Evolutionary conservation across 2,797 vertebrate species (phyloP).

Genomic region (Girardinus metallicus): DNA sequence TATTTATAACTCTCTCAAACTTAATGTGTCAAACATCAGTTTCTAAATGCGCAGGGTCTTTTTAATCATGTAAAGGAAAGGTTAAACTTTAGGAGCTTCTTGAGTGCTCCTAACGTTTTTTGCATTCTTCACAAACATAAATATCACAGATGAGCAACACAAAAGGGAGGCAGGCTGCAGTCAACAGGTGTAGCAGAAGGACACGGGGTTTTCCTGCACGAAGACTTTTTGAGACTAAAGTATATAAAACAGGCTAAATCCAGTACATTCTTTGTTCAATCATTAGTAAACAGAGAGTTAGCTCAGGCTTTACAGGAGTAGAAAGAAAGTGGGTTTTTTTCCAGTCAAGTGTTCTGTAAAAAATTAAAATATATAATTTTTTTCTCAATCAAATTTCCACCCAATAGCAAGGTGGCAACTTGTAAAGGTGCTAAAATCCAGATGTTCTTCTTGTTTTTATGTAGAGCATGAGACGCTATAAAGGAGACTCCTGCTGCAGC

Average conservation of each 20-base stretch:
- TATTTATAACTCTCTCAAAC: neutral
- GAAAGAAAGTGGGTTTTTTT: neutral
- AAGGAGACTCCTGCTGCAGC: slow-evolving; percentile 48
- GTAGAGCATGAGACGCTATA: slow-evolving; percentile 50
- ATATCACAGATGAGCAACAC: slow-evolving; percentile 47
- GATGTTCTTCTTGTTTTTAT: slow-evolving; percentile 61
- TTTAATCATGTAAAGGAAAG: slow-evolving; percentile 34
- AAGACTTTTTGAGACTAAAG: neutral
- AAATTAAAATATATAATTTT: neutral
- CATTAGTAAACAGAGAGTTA: neutral
- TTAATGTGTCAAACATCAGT: neutral
- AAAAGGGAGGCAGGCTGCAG: slow-evolving; percentile 34
- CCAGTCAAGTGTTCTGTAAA: neutral
- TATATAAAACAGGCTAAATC: neutral
- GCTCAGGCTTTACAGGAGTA: neutral
- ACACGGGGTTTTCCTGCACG: slow-evolving; percentile 5
- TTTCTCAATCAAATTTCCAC: slow-evolving; percentile 5
- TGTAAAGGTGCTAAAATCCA: slow-evolving; percentile 43
- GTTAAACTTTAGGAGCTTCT: slow-evolving; percentile 32
- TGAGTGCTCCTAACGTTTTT: slow-evolving; percentile 28
- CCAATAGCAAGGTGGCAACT: slow-evolving; percentile 53
- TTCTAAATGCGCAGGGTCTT: slow-evolving; percentile 10
- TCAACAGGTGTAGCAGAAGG: slow-evolving; percentile 61
- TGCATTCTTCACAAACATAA: slow-evolving; percentile 53
- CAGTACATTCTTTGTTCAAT: neutral